Percentiles rank a stretch among this genome's conserved stretches.
These are phyloP conservation scores for Troides helena DNA, from an alignment of 2,888 invertebrate species.

Conservation along the genomic window DNA sequence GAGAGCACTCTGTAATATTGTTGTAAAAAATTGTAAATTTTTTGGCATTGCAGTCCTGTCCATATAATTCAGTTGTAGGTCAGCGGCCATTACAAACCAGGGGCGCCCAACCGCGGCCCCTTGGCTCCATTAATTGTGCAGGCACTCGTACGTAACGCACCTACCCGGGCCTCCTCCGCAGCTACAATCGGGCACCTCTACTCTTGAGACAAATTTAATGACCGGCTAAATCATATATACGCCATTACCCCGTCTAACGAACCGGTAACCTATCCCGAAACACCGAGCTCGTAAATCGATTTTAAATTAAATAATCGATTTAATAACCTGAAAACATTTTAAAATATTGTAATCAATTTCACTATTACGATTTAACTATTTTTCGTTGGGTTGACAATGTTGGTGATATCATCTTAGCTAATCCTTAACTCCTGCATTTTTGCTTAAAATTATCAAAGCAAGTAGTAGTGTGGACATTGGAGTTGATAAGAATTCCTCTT, in stretches of 20 bases:
- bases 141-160: constrained; percentile 53
- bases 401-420: too few relatives aligned
- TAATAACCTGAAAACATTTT: too few relatives aligned
- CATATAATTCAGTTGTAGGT: constrained; percentile 17
- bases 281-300: constrained; percentile 19
- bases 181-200: constrained; percentile 33
- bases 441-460: too few relatives aligned
- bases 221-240: constrained; percentile 24
- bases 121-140: constrained; percentile 44
- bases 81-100: constrained; percentile 31
- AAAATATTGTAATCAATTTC: too few relatives aligned
- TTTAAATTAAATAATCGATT: constrained; percentile 2
- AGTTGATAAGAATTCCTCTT: too few relatives aligned
- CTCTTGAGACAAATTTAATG: constrained; percentile 28
- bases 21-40: too few relatives aligned
- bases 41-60: constrained; percentile 9
- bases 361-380: too few relatives aligned
- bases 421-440: too few relatives aligned
- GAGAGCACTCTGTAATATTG: too few relatives aligned
- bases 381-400: too few relatives aligned
- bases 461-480: too few relatives aligned
- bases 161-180: constrained; percentile 43
- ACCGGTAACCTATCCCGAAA: constrained; percentile 13
- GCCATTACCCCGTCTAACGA: constrained; percentile 24
- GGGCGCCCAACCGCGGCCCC: constrained; percentile 36